A percentile compares a stretch with the other conserved stretches of the same genome.
These are phyloP conservation scores for Pomacea maculata DNA, from an alignment of 1,140 invertebrate species.

Conservation along the genomic window DNA sequence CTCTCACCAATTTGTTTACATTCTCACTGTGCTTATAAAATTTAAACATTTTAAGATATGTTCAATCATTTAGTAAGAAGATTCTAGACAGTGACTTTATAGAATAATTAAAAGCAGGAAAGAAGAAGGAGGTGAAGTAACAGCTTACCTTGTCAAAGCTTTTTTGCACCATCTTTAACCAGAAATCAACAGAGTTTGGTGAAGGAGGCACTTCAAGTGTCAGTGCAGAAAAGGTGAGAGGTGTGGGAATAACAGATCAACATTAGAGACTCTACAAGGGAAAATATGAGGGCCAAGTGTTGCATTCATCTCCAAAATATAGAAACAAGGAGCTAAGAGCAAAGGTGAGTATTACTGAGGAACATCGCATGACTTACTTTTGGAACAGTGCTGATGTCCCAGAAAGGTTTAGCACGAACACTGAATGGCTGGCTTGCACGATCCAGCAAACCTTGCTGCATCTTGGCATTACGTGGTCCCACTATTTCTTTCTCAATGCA, in stretches of 20 bases:
- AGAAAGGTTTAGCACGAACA: constrained; percentile 88
- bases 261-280: too few species aligned
- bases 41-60: too few species aligned
- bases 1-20: too few species aligned
- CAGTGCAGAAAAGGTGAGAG: too few species aligned
- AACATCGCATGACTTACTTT: constrained; percentile 58
- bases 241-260: too few species aligned
- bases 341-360: background rate
- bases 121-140: background rate
- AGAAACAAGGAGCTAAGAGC: background rate
- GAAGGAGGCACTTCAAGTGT: constrained; percentile 72
- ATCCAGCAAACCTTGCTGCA: constrained; percentile 78
- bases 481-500: constrained; percentile 80
- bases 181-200: constrained; percentile 96
- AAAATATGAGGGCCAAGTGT: background rate
- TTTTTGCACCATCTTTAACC: constrained; percentile 81
- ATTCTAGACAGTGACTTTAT: too few species aligned
- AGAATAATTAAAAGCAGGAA: too few species aligned
- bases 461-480: constrained; percentile 77
- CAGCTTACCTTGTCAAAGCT: constrained; percentile 73
- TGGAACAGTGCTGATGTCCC: constrained; percentile 76
- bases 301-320: background rate
- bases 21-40: too few species aligned
- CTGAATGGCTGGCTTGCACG: constrained; percentile 79
- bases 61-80: too few species aligned